Evolutionary conservation across 2,797 vertebrate genomes (phyloP), one percentile per base, ranked within the genome.

Genomic region (Lepidocolaptes lacrymiger): DNA sequence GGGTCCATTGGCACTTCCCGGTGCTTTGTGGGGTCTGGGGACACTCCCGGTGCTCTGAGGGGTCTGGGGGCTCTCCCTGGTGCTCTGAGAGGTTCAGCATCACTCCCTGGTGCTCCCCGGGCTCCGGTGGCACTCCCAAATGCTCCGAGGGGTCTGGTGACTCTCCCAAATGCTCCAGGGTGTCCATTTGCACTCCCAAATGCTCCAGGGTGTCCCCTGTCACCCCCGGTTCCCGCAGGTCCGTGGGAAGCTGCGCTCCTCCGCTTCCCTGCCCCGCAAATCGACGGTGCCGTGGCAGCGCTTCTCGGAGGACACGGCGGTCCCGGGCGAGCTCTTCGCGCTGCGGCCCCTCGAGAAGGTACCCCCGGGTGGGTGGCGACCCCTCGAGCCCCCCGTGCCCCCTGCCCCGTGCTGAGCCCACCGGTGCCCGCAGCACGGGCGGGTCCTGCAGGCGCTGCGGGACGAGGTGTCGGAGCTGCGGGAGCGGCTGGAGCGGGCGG

Each of bases 381-480:
- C 48, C 32, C 54, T 20, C 8, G 54, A 13, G 19, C 7, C 32
- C 54, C 19, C 49, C 49, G 14, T 21, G 19, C 21, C 32, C 32
- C 54, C 24, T 27, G 14, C 34, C 3, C 23, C 23, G 32, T 9
- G 49, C 26, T 49, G 48, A 26, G 23, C 48, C n/a, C n/a, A n/a
- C n/a, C 44, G 44, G 13, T 63, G 39, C 15, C 27, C 13, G 28
- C 78, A 94, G 95, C 92, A 92, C 2, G 73, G 77, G 46, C 37
- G 46, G 44, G 23, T 66, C 54, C 48, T 95, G 10, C 81, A 92
- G 1, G 98, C 98, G 81, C 97, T 98, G 17, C 98, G 98, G 96
- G 97, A 98, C 98, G 98, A 98, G 81, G 98, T 99, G 98, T 98
- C 97, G 5, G 97, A 98, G 73, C 46, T 49, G 21, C 74, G 7